These are phyloP conservation scores for Perodicticus potto DNA, from an alignment of 2,797 vertebrate genomes.

Conservation along the genomic window DNA sequence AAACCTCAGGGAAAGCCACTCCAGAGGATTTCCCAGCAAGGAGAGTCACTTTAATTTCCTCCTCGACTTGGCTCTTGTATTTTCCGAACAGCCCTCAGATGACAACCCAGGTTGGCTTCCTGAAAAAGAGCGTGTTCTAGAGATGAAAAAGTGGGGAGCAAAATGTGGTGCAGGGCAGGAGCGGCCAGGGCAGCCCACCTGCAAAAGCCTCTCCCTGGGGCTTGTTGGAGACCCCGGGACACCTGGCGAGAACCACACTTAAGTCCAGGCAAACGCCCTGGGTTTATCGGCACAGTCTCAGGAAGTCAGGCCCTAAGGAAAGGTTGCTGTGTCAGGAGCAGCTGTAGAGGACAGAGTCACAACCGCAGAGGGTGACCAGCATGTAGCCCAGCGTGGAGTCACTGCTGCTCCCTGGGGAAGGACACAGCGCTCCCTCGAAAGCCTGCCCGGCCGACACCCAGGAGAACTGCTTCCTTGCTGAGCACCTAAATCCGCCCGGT, in stretches of 20 bases:
- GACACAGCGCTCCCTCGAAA: neutral
- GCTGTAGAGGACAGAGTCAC: neutral
- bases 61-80: neutral
- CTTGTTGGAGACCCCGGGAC: accelerated
- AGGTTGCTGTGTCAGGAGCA: neutral
- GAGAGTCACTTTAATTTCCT: neutral
- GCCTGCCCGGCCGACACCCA: no score
- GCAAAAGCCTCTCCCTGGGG: accelerated
- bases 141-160: neutral
- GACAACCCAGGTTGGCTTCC: neutral
- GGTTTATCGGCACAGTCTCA: accelerated
- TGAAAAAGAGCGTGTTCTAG: neutral
- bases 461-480: accelerated
- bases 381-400: accelerated
- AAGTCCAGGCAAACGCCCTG: accelerated
- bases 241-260: neutral
- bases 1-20: neutral
- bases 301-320: neutral
- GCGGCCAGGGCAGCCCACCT: neutral
- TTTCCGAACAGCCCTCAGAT: neutral
- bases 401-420: accelerated
- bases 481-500: accelerated
- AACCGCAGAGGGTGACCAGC: accelerated
- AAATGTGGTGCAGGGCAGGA: accelerated
- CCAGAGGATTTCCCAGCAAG: neutral